These are phyloP conservation scores for Maniola hyperantus DNA, from an alignment of 2,888 invertebrate species.

Conservation along the genomic window DNA sequence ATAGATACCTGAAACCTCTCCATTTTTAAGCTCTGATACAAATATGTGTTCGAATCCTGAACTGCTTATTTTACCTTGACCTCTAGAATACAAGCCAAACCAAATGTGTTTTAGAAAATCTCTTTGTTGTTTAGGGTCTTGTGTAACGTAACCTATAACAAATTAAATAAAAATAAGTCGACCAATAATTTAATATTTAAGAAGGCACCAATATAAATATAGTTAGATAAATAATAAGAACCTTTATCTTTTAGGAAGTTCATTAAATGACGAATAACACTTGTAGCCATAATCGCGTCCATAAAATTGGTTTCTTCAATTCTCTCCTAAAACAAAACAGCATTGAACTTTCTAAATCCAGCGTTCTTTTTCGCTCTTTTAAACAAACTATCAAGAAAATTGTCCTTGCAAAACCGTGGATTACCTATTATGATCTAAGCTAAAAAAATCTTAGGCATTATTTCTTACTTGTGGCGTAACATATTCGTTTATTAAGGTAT, in stretches of 20 bases:
- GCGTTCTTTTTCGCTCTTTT: neutral
- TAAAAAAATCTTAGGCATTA: neutral
- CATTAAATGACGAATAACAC: slow-evolving; percentile 88
- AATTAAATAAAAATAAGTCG: neutral
- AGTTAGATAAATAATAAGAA: slow-evolving; percentile 44
- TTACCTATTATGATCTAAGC: neutral
- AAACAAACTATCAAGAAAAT: neutral
- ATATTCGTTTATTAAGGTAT: slow-evolving; percentile 88
- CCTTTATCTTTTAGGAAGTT: slow-evolving; percentile 85
- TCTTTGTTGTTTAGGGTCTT: slow-evolving; percentile 86
- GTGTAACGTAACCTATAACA: slow-evolving; percentile 81
- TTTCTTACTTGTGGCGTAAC: slow-evolving; percentile 84
- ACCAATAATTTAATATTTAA: neutral
- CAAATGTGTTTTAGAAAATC: slow-evolving; percentile 88
- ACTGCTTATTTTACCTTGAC: slow-evolving; percentile 90
- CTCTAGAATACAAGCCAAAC: slow-evolving; percentile 92
- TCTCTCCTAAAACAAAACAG: slow-evolving; percentile 77
- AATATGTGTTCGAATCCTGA: slow-evolving; percentile 97
- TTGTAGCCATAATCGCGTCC: slow-evolving; percentile 88
- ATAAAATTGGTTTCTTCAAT: slow-evolving; percentile 91
- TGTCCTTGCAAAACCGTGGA: no score
- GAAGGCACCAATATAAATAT: neutral
- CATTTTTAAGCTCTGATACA: slow-evolving; percentile 91
- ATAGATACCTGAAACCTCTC: slow-evolving; percentile 83
- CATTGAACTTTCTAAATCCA: neutral